Evolutionary conservation across 92 coral and sea anemone genomes (phyloP), one percentile per base, ranked within the genome.

Genomic region (Bergia puertoricense): DNA sequence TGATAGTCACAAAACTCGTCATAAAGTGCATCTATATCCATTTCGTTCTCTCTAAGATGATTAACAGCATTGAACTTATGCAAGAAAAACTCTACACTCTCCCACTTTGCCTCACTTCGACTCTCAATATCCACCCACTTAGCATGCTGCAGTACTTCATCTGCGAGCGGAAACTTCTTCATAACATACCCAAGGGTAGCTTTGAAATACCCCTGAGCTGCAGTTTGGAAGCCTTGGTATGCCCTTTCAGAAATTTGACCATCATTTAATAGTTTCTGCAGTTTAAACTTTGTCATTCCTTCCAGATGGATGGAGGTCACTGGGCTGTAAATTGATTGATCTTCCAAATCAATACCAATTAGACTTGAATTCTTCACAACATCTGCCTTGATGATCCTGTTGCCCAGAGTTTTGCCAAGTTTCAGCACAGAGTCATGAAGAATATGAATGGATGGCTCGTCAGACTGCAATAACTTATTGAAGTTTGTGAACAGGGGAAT

Each of bases 1-100:
- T 79, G 76, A 48, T 89, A 92, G 82, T 92, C 92, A 82, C 92
- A 91, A 45, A 91, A 91, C 80, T 89, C 90, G 85, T 91, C 91
- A 81, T 81, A 91, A 77, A 91, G 56, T 30, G 45, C 88, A 82
- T 91, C 90, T 79, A 84, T 39, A 16, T 73, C 36, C 4, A 92
- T 62, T 77, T 86, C 88, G 76, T 71, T n/a, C 56, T 42, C 62
- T 41, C 39, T 1, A 22, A 72, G 86, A 54, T 88, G 69, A 54
- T 76, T 57, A 42, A 82, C 81, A 42, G 88, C 15, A 45, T 59
- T 72, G 88, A 91, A 89, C 57, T 86, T 91, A 50, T 66, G 59
- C 67, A 78, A 46, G 86, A 88, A 91, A 65, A 80, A 89, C 51
- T 91, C 94, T 36, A 89, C 91, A 88, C 67, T 79, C 44, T 67